A percentile compares a stretch with the other conserved stretches of the same genome.
Conservation (phyloP, 2,113 vertebrate genomes). For the Anguilla rostrata region DNA sequence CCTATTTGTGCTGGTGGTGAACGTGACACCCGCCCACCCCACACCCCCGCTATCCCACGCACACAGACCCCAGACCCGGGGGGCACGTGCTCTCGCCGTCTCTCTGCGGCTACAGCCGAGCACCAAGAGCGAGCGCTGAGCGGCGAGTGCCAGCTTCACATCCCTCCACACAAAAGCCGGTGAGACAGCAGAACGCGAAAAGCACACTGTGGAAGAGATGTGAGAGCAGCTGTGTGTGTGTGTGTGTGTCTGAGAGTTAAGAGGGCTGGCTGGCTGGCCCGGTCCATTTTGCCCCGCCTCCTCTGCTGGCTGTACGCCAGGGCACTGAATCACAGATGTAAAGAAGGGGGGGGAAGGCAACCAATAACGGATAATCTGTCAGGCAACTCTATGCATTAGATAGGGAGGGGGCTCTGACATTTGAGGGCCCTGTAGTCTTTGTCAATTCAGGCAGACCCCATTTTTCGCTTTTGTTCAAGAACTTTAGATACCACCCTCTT, state of each 20-base stretch:
- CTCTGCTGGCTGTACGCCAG: constrained; percentile 40
- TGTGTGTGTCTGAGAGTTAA: constrained; percentile 55
- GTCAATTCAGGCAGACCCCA: constrained; percentile 31
- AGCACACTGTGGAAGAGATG: constrained; percentile 65
- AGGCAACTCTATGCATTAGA: too few relatives aligned
- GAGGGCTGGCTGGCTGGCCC: constrained; percentile 45
- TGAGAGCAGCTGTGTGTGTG: constrained; percentile 58
- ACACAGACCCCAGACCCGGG: too few relatives aligned
- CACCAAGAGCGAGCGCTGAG: neutral
- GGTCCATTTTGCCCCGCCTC: constrained; percentile 39
- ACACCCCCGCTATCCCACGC: neutral
- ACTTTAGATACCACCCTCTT: constrained; percentile 58
- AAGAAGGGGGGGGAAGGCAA: constrained; percentile 12
- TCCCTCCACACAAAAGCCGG: constrained; percentile 66
- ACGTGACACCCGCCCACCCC: constrained; percentile 34
- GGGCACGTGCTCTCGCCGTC: neutral
- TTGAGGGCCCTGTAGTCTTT: constrained; percentile 4
- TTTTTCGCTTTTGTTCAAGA: constrained; percentile 33
- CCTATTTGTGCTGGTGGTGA: constrained; percentile 60
- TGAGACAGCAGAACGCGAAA: constrained; percentile 70
- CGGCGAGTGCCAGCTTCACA: constrained; percentile 58
- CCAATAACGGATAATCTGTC: neutral
- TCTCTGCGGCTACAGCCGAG: constrained; percentile 52
- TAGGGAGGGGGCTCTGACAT: constrained; percentile 20
- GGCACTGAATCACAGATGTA: constrained; percentile 12